Evolutionary conservation across 2,888 invertebrate genomes (phyloP).

Genomic region (Chaitophorus viminalis): DNA sequence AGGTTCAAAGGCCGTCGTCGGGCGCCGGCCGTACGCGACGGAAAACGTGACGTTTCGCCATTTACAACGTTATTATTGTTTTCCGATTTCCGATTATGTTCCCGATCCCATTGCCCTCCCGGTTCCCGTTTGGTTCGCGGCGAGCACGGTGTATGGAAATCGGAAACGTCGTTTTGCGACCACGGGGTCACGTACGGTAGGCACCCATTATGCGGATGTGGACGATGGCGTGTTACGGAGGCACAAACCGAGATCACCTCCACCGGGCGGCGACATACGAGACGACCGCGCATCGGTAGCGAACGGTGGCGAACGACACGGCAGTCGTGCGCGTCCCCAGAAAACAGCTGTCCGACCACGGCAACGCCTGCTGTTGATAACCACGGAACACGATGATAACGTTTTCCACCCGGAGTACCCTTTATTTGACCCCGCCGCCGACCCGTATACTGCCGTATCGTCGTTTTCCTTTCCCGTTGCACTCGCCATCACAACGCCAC

Average conservation of each 20-base stretch:
- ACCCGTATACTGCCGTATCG: neutral
- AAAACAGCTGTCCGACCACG: neutral
- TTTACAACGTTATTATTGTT: neutral
- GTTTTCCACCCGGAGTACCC: constrained; percentile 2
- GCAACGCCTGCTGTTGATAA: constrained; percentile 4
- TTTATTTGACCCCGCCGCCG: constrained; percentile 57
- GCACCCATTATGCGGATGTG: neutral
- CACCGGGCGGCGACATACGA: neutral
- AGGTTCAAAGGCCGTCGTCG: neutral
- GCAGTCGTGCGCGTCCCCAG: neutral
- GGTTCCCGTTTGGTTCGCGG: no score
- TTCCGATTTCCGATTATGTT: no score
- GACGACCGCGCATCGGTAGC: neutral
- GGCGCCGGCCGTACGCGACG: no score
- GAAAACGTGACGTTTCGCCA: neutral
- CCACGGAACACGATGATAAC: neutral
- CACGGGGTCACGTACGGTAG: no score
- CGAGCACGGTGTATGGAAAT: no score
- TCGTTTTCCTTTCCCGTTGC: neutral
- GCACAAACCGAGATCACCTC: neutral
- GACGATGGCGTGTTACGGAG: no score
- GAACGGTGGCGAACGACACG: neutral
- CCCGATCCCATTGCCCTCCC: no score
- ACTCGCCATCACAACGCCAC: neutral
- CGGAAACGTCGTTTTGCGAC: no score